These are phyloP conservation scores for Sandelia bainsii DNA, from an alignment of 2,797 vertebrate species.

Conservation along the genomic window DNA sequence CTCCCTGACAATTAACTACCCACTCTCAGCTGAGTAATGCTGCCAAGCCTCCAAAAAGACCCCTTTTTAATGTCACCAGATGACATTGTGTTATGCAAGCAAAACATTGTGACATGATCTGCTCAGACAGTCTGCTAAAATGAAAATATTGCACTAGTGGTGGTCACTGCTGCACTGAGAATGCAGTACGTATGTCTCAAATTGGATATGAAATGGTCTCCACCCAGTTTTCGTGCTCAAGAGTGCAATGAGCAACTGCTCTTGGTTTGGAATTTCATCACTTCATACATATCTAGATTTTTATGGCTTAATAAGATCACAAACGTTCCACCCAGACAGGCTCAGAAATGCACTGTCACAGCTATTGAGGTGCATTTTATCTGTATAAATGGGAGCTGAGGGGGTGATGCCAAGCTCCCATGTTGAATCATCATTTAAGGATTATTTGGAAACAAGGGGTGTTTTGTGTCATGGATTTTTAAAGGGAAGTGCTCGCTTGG, in stretches of 20 bases:
- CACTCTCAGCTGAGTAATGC: constrained; percentile 76
- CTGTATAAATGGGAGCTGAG: constrained; percentile 28
- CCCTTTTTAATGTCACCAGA: constrained; percentile 77
- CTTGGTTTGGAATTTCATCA: constrained; percentile 6
- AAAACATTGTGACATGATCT: constrained; percentile 75
- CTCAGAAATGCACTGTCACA: constrained; percentile 1
- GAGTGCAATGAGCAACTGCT: not conserved
- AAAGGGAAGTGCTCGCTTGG: constrained; percentile 43
- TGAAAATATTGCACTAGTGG: constrained; percentile 64
- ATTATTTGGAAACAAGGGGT: constrained; percentile 41
- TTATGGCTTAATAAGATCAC: constrained; percentile 5
- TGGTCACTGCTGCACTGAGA: constrained; percentile 40
- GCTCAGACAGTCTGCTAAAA: constrained; percentile 66
- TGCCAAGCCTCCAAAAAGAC: constrained; percentile 66
- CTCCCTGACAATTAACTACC: constrained; percentile 81
- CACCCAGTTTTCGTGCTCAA: not conserved
- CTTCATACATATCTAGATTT: constrained; percentile 36
- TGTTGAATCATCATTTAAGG: constrained; percentile 52
- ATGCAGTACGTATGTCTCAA: constrained; percentile 6
- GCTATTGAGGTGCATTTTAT: constrained; percentile 14
- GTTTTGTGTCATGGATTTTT: constrained; percentile 30
- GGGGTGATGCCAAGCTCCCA: constrained; percentile 29
- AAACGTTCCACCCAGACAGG: constrained; percentile 12
- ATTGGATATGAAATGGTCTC: constrained; percentile 26
- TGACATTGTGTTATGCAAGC: constrained; percentile 77